phyloP scores from a whole-genome alignment of 2,888 invertebrate genomes.

The Muschampia plurimacula region DNA sequence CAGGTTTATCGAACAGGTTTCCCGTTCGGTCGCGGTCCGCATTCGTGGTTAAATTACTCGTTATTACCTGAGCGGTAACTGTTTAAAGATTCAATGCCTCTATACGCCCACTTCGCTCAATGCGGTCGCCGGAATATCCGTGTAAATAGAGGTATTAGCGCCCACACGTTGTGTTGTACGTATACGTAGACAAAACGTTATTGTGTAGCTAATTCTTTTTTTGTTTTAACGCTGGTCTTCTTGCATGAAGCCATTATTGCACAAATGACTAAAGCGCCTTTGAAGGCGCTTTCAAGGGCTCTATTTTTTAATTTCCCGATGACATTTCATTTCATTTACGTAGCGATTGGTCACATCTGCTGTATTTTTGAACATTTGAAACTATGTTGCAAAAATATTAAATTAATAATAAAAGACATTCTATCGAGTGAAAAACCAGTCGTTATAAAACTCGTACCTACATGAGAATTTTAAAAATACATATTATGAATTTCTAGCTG shows the following conservation, averaged over 20 bases:
- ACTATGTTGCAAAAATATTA: too few relatives aligned
- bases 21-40: not conserved
- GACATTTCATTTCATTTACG: too few relatives aligned
- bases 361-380: too few relatives aligned
- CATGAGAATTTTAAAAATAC: too few relatives aligned
- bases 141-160: conserved; percentile 27
- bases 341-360: too few relatives aligned
- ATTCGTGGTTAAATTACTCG: not conserved
- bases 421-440: too few relatives aligned
- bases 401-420: too few relatives aligned
- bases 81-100: conserved; percentile 19
- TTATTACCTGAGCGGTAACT: conserved; percentile 8
- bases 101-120: conserved; percentile 9
- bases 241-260: not conserved
- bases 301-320: too few relatives aligned
- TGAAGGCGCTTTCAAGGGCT: not conserved
- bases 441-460: too few relatives aligned
- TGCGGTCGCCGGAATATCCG: conserved; percentile 16
- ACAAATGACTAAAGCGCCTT: not conserved
- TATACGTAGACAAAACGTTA: not conserved
- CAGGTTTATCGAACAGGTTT: conserved; percentile 7
- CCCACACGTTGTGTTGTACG: not conserved
- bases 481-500: too few relatives aligned
- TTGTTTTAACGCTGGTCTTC: not conserved
- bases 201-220: not conserved